These are phyloP conservation scores for Eriosoma lanigerum DNA, from an alignment of 1,140 invertebrate species.

Conservation along the genomic window DNA sequence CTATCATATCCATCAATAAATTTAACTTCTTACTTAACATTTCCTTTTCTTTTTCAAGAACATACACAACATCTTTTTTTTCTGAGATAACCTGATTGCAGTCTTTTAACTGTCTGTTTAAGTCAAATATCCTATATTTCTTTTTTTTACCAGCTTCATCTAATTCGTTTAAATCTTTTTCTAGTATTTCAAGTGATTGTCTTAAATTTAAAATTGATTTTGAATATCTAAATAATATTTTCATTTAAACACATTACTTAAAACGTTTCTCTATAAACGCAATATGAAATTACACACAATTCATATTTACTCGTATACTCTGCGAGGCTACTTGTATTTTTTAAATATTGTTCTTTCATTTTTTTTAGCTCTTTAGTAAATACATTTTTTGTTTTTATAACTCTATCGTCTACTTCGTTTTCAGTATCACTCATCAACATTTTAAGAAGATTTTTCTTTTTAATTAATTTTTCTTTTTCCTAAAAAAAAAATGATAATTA, in stretches of 20 bases:
- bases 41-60: conserved; percentile 79
- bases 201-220: conserved; percentile 75
- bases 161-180: conserved; percentile 69
- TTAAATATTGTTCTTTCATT: neutral
- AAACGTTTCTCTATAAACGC: neutral
- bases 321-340: neutral
- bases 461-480: conserved; percentile 9
- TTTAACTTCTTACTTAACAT: conserved; percentile 89
- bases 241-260: neutral
- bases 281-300: neutral
- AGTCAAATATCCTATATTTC: conserved; percentile 73
- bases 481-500: neutral
- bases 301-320: neutral
- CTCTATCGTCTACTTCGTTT: neutral
- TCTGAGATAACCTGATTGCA: conserved; percentile 77
- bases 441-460: neutral
- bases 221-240: conserved; percentile 53
- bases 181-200: conserved; percentile 64
- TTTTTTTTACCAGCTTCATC: conserved; percentile 69
- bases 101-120: conserved; percentile 75
- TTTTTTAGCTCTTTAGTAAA: neutral
- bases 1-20: conserved; percentile 85
- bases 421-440: conserved; percentile 10
- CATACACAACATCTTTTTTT: conserved; percentile 81
- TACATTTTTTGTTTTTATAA: conserved; percentile 4